Evolutionary conservation across 2,888 invertebrate species (phyloP).

Genomic region (Sabatieria punctata): DNA sequence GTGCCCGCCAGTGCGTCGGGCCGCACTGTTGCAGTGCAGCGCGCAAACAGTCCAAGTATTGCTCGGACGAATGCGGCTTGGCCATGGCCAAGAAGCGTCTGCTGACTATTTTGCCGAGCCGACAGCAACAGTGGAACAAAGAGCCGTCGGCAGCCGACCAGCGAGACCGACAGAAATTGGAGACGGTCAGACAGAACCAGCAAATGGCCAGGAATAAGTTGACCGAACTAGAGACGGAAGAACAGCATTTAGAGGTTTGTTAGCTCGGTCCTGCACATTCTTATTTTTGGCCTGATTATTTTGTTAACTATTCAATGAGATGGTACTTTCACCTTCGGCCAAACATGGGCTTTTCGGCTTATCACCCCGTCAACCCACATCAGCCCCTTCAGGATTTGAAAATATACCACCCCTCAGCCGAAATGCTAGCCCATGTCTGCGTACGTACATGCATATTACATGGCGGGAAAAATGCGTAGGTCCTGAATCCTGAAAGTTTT

Average conservation of each 20-base stretch:
- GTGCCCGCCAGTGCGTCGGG: conserved; percentile 67
- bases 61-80: conserved; percentile 75
- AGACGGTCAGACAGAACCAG: conserved; percentile 57
- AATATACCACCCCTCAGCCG: too few species aligned
- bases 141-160: conserved; percentile 69
- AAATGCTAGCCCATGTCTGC: too few species aligned
- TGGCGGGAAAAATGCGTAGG: too few species aligned
- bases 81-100: conserved; percentile 51
- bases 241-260: not conserved
- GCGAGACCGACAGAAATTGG: conserved; percentile 42
- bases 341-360: too few species aligned
- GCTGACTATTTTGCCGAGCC: conserved; percentile 46
- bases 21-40: conserved; percentile 64
- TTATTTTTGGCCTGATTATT: too few species aligned
- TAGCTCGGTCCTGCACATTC: not conserved
- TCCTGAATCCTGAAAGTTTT: too few species aligned
- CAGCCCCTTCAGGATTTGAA: too few species aligned
- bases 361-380: too few species aligned
- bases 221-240: conserved; percentile 30
- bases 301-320: too few species aligned
- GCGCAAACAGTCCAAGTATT: conserved; percentile 69
- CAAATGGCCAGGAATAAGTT: conserved; percentile 57
- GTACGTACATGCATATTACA: too few species aligned
- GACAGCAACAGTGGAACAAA: conserved; percentile 80
- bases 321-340: too few species aligned